Percentiles rank a stretch among this genome's conserved stretches.
These are phyloP conservation scores for Stichopus horrens DNA, from an alignment of 53 echinoderm and acorn worm species.

Conservation along the genomic window DNA sequence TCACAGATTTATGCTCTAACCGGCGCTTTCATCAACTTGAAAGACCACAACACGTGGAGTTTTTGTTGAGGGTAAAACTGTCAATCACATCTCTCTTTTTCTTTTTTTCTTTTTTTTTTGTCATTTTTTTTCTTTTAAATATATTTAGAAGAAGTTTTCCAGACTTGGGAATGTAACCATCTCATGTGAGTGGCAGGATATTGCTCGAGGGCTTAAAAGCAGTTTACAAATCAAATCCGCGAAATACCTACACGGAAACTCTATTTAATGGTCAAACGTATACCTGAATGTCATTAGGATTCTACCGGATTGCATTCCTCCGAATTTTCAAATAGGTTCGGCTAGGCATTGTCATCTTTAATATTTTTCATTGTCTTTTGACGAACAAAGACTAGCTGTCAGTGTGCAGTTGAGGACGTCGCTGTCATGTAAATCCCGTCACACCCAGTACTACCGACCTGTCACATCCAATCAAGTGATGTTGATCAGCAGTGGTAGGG, in stretches of 20 bases:
- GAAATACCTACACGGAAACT: not conserved
- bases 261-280: not conserved
- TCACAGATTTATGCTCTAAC: not conserved
- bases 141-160: not conserved
- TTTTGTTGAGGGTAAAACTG: not conserved
- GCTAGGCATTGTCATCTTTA: slow-evolving; percentile 27
- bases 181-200: not conserved
- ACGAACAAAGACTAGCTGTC: slow-evolving; percentile 37
- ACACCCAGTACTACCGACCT: slow-evolving; percentile 12
- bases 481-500: slow-evolving; percentile 27
- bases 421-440: slow-evolving; percentile 22
- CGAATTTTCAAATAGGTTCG: not conserved
- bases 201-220: not conserved
- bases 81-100: slow-evolving; percentile 1
- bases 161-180: not conserved
- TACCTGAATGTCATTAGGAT: not conserved
- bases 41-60: slow-evolving; percentile 27
- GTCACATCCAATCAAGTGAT: slow-evolving; percentile 9
- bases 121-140: not conserved
- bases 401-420: not conserved
- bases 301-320: slow-evolving; percentile 6
- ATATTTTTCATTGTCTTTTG: slow-evolving; percentile 39
- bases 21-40: not conserved
- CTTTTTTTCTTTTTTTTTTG: not conserved
- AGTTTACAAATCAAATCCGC: not conserved